phyloP scores from a whole-genome alignment of 2,113 vertebrate genomes.

The Phodopus roborovskii region DNA sequence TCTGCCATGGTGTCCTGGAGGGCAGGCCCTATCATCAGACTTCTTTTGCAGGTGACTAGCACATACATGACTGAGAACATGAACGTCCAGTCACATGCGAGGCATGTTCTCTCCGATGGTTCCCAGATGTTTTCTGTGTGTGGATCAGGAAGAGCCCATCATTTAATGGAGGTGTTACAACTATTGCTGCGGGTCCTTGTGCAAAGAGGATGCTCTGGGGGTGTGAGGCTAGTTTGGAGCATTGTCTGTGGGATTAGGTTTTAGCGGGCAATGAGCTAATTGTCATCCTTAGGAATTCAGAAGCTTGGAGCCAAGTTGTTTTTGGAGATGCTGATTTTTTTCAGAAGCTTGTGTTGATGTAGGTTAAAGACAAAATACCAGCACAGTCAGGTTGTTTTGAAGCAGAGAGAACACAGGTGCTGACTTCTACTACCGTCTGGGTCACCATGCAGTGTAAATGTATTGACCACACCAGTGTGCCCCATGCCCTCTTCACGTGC shows the following conservation, averaged over 20 bases:
- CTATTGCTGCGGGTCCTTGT: neutral
- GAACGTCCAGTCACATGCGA: neutral
- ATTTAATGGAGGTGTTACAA: neutral
- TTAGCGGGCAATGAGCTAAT: neutral
- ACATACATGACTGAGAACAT: neutral
- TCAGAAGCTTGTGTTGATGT: neutral
- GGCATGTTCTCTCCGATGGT: neutral
- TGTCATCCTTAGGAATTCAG: neutral
- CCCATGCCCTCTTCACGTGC: neutral
- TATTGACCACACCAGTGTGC: neutral
- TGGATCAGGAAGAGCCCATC: neutral
- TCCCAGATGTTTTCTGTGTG: neutral
- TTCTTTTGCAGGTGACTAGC: neutral
- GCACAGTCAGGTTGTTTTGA: neutral
- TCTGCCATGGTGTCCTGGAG: neutral
- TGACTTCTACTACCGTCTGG: neutral
- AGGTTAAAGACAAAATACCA: neutral
- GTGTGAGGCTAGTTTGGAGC: neutral
- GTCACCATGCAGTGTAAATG: neutral
- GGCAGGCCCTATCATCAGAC: neutral
- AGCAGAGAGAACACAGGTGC: neutral
- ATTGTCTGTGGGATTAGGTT: constrained; percentile 1
- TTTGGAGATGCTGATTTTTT: neutral
- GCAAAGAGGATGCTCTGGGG: neutral
- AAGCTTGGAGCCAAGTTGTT: neutral